Evolutionary conservation across 2,888 invertebrate genomes (phyloP).

Genomic region (Brachypalpus laphriformis): DNA sequence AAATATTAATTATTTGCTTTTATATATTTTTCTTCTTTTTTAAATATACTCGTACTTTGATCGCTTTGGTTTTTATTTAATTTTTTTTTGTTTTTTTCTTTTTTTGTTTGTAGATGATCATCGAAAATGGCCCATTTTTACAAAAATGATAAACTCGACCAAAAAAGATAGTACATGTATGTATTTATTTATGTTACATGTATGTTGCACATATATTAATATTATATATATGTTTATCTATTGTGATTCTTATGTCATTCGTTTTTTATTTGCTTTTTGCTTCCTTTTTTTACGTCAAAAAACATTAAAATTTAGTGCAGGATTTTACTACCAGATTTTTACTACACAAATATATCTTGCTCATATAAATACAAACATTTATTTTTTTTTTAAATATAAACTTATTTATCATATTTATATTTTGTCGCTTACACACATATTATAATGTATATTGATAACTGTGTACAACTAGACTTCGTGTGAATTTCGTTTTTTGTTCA

Average conservation of each 20-base stretch:
- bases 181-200: background rate
- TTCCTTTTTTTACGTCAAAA: slow-evolving; percentile 27
- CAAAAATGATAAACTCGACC: slow-evolving; percentile 43
- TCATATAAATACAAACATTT: slow-evolving; percentile 24
- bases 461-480: slow-evolving; percentile 20
- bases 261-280: background rate
- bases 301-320: slow-evolving; percentile 44
- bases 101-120: slow-evolving; percentile 73
- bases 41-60: slow-evolving; percentile 45
- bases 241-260: background rate
- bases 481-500: slow-evolving; percentile 1
- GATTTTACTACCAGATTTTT: background rate
- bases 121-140: slow-evolving; percentile 70
- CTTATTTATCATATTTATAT: background rate
- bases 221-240: background rate
- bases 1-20: slow-evolving; percentile 50
- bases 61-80: slow-evolving; percentile 33
- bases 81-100: slow-evolving; percentile 29
- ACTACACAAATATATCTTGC: slow-evolving; percentile 15
- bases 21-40: background rate
- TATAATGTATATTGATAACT: slow-evolving; percentile 18
- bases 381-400: background rate
- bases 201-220: background rate
- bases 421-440: slow-evolving; percentile 10
- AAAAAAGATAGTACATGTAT: slow-evolving; percentile 6